Percentiles rank a stretch among this genome's conserved stretches.
phyloP scores from a whole-genome alignment of 2,888 invertebrate genomes.

The Thereva nobilitata region DNA sequence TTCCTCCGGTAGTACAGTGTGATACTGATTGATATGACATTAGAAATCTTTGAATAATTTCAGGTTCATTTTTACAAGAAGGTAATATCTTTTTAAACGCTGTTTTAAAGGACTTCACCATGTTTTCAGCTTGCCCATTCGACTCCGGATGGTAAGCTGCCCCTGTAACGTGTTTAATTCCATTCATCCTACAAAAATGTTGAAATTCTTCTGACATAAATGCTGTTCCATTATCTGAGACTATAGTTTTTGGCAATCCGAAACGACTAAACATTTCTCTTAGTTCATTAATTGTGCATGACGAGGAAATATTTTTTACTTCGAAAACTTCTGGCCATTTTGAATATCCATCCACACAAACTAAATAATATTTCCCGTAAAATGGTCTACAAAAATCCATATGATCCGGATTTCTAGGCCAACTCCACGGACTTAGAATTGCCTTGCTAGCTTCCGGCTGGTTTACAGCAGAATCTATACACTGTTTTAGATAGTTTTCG shows the following conservation, averaged over 20 bases:
- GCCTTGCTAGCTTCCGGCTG: neutral
- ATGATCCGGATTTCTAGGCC: slow-evolving; percentile 37
- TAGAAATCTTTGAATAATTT: neutral
- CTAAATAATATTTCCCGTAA: neutral
- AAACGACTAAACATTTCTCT: slow-evolving; percentile 43
- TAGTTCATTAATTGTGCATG: slow-evolving; percentile 34
- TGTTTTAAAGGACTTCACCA: slow-evolving; percentile 15
- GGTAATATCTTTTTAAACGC: neutral
- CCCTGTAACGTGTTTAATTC: slow-evolving; percentile 41
- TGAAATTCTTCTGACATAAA: slow-evolving; percentile 40
- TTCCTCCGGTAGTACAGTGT: neutral
- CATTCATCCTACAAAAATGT: slow-evolving; percentile 40
- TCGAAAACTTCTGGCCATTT: neutral
- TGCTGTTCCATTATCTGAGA: slow-evolving; percentile 43
- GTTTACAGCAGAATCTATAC: neutral
- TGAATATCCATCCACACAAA: neutral
- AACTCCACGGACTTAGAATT: slow-evolving; percentile 34
- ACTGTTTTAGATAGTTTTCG: slow-evolving; percentile 28
- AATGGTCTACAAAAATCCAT: slow-evolving; percentile 32
- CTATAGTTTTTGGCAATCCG: slow-evolving; percentile 42
- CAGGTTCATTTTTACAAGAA: neutral
- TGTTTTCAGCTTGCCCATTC: slow-evolving; percentile 15
- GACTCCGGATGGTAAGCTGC: slow-evolving; percentile 7
- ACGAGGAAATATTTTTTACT: slow-evolving; percentile 27
- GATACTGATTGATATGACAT: neutral